Evolutionary conservation across 1,140 invertebrate genomes (phyloP).

Genomic region (Alviniconcha marisindica): DNA sequence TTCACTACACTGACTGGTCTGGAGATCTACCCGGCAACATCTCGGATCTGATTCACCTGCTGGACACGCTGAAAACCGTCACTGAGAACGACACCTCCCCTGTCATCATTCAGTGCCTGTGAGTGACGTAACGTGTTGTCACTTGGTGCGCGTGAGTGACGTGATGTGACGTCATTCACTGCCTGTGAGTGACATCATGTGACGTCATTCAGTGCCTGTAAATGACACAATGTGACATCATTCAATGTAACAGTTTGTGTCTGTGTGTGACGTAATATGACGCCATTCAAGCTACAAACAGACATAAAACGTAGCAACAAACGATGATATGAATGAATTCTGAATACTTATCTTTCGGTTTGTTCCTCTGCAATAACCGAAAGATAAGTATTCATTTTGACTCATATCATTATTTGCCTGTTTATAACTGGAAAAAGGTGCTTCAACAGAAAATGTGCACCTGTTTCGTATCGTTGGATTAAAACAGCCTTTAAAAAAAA

Average conservation of each 20-base stretch:
- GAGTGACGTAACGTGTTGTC: neutral
- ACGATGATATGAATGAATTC: too few relatives aligned
- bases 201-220: neutral
- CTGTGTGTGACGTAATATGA: neutral
- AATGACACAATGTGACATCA: neutral
- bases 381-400: too few relatives aligned
- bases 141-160: neutral
- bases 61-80: conserved; percentile 97
- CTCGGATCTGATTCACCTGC: conserved; percentile 95
- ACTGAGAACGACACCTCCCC: conserved; percentile 45
- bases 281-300: neutral
- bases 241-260: too few relatives aligned
- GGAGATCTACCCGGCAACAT: conserved; percentile 95
- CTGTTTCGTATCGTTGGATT: too few relatives aligned
- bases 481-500: too few relatives aligned
- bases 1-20: conserved; percentile 70
- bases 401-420: too few relatives aligned
- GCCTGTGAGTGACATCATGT: neutral
- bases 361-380: too few relatives aligned
- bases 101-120: conserved; percentile 21
- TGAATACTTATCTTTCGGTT: too few relatives aligned
- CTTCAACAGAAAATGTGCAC: too few relatives aligned
- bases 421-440: too few relatives aligned
- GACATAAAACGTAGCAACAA: too few relatives aligned
- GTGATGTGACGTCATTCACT: neutral